These are phyloP conservation scores for Periphyllus acericola DNA, from an alignment of 2,888 invertebrate genomes.

Conservation along the genomic window DNA sequence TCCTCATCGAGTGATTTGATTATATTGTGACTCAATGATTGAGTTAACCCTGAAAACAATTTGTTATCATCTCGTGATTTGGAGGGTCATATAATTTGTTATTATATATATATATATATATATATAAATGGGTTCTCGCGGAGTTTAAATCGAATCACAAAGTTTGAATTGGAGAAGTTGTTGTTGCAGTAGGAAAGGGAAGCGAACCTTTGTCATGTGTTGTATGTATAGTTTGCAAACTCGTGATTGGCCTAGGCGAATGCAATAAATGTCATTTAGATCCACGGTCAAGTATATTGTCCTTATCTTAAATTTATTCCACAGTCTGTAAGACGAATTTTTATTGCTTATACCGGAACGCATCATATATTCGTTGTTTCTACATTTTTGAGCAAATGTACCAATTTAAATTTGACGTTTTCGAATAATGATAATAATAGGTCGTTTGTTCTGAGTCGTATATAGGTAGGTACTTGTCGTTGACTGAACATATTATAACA, in stretches of 20 bases:
- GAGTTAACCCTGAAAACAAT: constrained; percentile 24
- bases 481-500: too few relatives aligned
- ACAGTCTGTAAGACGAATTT: neutral
- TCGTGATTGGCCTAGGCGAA: neutral
- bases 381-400: too few relatives aligned
- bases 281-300: neutral
- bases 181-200: neutral
- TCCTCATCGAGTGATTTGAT: constrained; percentile 2
- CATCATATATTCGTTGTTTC: neutral
- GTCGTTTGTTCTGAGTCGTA: too few relatives aligned
- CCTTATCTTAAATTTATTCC: neutral
- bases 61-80: constrained; percentile 14
- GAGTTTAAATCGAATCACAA: constrained; percentile 51
- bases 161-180: constrained; percentile 45
- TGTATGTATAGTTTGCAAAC: neutral
- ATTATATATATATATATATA: neutral
- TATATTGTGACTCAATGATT: constrained; percentile 15
- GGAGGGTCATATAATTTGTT: neutral
- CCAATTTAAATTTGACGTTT: too few relatives aligned
- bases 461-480: too few relatives aligned
- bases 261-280: neutral
- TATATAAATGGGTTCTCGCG: neutral
- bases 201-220: neutral
- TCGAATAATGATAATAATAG: too few relatives aligned
- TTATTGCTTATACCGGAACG: neutral